Base-by-base conservation (phyloP, 2,797 vertebrate species). In the Chromis chromis region DNA sequence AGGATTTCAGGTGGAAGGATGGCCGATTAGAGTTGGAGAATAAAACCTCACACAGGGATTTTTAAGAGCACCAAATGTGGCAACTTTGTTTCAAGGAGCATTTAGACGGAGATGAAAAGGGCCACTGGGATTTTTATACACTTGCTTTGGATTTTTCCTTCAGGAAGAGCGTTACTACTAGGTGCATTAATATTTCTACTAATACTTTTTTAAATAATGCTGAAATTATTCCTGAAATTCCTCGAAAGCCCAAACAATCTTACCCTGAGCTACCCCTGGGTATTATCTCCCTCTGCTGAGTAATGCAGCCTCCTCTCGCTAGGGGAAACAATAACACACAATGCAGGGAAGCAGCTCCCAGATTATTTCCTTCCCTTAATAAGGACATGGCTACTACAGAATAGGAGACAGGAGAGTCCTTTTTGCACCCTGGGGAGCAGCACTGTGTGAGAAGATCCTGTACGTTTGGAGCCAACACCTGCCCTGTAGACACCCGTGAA, bases 301-400 rank as follows among this genome's bases (percentile, higher is more conserved):
- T 79, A 76, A 90, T 79, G 61, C 62, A 73, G 70, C 78, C 81
- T 76, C 83, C 76, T 84, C 84, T 82, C 72, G 82, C 77, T 81
- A 75, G 74, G 71, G 84, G 84, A 82, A 89, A 89, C 82, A 86
- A 89, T 88, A 82, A 87, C 66, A 88, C 88, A 95, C 94, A 95
- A 95, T 94, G 85, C 87, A 88, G 89, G 95, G 94, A 95, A 96
- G 89, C 85, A 77, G 91, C 91, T 86, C 85, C 81, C 87, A 93
- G 85, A 94, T 93, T 90, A 82, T 80, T 94, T 95, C 94, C 95
- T 95, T 95, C 93, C 94, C 82, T 81, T 82, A 76, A 88, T 88
- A 92, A 91, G 84, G 66, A 83, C 75, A 63, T 72, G 70, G 86
- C 89, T 89, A 84, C 82, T 85, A 75, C 72, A 79, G 57, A 80